These are phyloP conservation scores for Budorcas taxicolor DNA, from an alignment of 2,113 vertebrate species.

Conservation along the genomic window DNA sequence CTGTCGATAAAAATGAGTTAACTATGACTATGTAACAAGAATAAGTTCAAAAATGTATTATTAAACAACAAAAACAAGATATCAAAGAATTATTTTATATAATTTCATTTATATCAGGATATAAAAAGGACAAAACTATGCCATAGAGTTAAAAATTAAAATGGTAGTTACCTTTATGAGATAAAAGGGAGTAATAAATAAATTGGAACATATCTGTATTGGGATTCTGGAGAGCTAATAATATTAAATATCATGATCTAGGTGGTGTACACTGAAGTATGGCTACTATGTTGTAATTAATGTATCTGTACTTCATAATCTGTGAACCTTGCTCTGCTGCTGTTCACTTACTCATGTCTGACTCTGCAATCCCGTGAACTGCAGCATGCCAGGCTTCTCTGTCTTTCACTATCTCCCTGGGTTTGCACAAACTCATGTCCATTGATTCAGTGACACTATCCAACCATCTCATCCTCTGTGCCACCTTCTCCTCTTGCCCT, in stretches of 20 bases:
- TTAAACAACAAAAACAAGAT: neutral
- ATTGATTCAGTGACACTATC: neutral
- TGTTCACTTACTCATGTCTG: neutral
- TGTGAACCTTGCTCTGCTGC: neutral
- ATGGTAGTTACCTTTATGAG: neutral
- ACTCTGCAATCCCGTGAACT: rapidly evolving
- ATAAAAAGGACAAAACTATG: neutral
- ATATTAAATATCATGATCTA: neutral
- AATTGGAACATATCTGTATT: neutral
- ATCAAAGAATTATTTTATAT: neutral
- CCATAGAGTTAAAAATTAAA: neutral
- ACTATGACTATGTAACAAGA: neutral
- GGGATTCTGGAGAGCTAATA: neutral
- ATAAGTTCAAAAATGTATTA: neutral
- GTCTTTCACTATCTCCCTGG: neutral
- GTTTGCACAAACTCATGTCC: neutral
- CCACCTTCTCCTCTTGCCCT: neutral
- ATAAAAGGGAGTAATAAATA: neutral
- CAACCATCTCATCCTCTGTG: neutral
- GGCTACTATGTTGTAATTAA: neutral
- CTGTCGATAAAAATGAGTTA: neutral
- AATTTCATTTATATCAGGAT: neutral
- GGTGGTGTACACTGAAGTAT: neutral
- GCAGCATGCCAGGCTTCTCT: neutral
- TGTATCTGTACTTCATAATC: neutral